Conservation (phyloP, 2,113 vertebrate genomes). For the Gopherus evgoodei region DNA sequence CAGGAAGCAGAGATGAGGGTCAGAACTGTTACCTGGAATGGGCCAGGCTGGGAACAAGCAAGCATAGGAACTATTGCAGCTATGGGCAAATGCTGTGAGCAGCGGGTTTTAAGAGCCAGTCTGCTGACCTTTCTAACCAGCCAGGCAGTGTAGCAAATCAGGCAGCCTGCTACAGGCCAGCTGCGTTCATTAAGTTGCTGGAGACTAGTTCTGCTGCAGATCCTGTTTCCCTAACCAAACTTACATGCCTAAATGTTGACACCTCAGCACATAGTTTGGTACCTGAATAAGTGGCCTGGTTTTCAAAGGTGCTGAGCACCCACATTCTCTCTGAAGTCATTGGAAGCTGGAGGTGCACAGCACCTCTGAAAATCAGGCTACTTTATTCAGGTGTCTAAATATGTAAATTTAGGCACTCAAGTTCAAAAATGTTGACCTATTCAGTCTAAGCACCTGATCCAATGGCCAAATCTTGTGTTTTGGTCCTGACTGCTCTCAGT, state of each 20-base stretch:
- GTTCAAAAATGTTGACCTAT: slow-evolving; percentile 7
- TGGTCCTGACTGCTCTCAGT: background rate
- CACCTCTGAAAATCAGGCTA: background rate
- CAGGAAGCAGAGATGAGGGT: background rate
- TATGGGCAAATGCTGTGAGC: background rate
- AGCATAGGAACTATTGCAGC: background rate
- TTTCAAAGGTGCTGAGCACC: background rate
- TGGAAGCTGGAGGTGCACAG: background rate
- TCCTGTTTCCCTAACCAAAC: background rate
- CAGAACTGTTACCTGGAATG: background rate
- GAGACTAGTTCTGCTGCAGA: background rate
- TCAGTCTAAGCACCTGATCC: background rate
- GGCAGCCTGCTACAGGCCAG: background rate
- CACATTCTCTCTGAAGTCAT: background rate
- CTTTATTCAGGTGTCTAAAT: background rate
- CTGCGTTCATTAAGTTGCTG: background rate
- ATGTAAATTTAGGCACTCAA: background rate
- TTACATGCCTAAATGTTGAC: background rate
- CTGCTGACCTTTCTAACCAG: background rate
- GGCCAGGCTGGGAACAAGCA: background rate
- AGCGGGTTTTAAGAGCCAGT: background rate
- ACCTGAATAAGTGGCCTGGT: background rate
- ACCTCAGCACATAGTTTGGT: background rate
- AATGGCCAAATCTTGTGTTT: background rate
- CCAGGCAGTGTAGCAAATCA: background rate